Conservation (phyloP, 1,140 invertebrate species). For the Scaptomyza pallida region DNA sequence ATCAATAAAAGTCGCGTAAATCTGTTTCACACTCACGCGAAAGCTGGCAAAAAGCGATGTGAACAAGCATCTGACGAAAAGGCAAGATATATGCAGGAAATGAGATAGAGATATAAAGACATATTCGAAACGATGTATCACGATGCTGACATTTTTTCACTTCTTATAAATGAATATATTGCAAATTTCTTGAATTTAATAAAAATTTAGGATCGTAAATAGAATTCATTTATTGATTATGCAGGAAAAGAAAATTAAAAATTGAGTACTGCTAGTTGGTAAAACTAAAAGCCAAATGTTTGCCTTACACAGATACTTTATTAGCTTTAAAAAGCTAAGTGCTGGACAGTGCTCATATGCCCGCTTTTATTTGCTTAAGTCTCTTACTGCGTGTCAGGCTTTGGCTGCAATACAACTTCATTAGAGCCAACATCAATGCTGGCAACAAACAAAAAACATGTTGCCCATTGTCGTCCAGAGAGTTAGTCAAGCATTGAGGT, state of each 20-base stretch:
- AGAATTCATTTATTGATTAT: too few relatives aligned
- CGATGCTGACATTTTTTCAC: too few relatives aligned
- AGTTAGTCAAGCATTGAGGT: conserved; percentile 66
- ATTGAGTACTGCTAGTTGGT: not conserved
- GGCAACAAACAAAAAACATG: conserved; percentile 32
- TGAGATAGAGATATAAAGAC: not conserved
- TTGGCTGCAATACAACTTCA: conserved; percentile 58
- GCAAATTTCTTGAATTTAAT: too few relatives aligned
- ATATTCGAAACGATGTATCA: too few relatives aligned
- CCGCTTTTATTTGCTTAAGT: conserved; percentile 30
- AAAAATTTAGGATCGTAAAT: too few relatives aligned
- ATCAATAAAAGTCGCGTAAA: conserved; percentile 57
- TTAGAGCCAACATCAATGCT: conserved; percentile 52
- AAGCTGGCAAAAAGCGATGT: not conserved
- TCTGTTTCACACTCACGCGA: conserved; percentile 22
- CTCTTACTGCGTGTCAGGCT: conserved; percentile 10
- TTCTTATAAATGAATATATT: too few relatives aligned
- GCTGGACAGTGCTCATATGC: not conserved
- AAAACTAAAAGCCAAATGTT: not conserved
- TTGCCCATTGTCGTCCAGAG: conserved; percentile 32
- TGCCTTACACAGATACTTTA: not conserved
- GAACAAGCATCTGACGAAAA: not conserved
- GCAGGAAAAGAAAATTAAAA: too few relatives aligned
- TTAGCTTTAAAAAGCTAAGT: not conserved
- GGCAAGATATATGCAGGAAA: not conserved